Conservation (phyloP, 2,888 invertebrate genomes). For the Silvanus unidentatus region DNA sequence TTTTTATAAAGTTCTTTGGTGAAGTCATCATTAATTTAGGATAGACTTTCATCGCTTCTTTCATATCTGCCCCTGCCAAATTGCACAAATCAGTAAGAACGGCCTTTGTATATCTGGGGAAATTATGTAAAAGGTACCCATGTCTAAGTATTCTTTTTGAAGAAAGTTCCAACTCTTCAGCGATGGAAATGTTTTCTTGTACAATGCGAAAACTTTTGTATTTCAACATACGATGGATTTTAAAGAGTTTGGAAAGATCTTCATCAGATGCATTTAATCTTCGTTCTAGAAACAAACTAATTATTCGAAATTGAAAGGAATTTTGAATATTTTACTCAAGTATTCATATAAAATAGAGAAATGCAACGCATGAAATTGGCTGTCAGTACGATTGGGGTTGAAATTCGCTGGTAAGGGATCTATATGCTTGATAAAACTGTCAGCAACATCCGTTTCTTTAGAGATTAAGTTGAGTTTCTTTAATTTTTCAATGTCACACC, state of each 20-base stretch:
- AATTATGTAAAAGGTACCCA: constrained; percentile 54
- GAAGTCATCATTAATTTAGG: constrained; percentile 61
- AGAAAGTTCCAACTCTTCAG: constrained; percentile 54
- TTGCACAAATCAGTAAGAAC: constrained; percentile 52
- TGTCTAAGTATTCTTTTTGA: constrained; percentile 52
- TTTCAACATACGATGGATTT: constrained; percentile 37
- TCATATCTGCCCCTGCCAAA: constrained; percentile 53
- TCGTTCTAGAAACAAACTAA: constrained; percentile 38
- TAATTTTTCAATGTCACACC: constrained; percentile 24
- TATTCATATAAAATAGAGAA: constrained; percentile 29
- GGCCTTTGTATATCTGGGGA: constrained; percentile 54
- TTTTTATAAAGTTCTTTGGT: constrained; percentile 51
- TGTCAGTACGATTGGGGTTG: background rate
- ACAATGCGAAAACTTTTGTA: constrained; percentile 50
- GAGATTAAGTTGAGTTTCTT: constrained; percentile 44
- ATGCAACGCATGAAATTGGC: constrained; percentile 28
- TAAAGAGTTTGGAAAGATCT: constrained; percentile 40
- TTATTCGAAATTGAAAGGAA: background rate
- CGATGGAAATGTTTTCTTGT: constrained; percentile 51
- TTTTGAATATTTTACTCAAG: constrained; percentile 27
- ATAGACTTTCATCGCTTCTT: constrained; percentile 49
- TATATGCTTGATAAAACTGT: constrained; percentile 37
- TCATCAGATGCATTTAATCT: constrained; percentile 42
- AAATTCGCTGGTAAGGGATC: constrained; percentile 25
- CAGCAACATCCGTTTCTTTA: constrained; percentile 39